Conservation (phyloP, 30 jellyfish, hydroid and myxozoan species). For the Mastigias papua region DNA sequence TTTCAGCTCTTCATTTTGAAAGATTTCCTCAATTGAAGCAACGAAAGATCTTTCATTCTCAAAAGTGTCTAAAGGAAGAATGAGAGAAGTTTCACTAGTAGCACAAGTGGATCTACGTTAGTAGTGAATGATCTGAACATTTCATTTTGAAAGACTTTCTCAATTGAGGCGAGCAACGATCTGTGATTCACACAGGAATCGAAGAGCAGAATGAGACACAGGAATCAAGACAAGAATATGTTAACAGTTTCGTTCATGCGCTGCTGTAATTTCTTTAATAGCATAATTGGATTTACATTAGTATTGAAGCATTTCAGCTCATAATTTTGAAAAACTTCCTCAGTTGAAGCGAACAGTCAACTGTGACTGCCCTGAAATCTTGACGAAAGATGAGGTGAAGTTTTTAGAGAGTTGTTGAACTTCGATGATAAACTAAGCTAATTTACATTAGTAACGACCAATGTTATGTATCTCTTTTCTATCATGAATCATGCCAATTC, state of each 20-base stretch:
- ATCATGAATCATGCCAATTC: no score
- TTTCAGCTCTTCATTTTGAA: constrained; percentile 38
- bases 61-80: background rate
- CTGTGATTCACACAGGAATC: background rate
- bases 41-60: background rate
- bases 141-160: constrained; percentile 26
- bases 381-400: background rate
- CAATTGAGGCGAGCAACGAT: background rate
- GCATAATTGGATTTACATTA: no score
- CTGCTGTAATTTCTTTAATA: no score
- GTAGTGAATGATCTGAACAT: constrained; percentile 51
- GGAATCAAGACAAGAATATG: background rate
- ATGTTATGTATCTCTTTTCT: no score
- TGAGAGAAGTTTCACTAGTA: no score
- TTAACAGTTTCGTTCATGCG: background rate
- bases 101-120: no score
- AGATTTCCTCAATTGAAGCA: background rate
- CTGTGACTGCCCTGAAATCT: background rate
- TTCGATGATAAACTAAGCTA: no score
- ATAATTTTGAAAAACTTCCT: constrained; percentile 19
- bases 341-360: background rate
- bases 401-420: no score
- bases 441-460: no score
- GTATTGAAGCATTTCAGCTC: constrained; percentile 53
- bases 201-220: no score